Evolutionary conservation across 1,140 invertebrate species (phyloP).

Genomic region (Leptonema lineaticorne): DNA sequence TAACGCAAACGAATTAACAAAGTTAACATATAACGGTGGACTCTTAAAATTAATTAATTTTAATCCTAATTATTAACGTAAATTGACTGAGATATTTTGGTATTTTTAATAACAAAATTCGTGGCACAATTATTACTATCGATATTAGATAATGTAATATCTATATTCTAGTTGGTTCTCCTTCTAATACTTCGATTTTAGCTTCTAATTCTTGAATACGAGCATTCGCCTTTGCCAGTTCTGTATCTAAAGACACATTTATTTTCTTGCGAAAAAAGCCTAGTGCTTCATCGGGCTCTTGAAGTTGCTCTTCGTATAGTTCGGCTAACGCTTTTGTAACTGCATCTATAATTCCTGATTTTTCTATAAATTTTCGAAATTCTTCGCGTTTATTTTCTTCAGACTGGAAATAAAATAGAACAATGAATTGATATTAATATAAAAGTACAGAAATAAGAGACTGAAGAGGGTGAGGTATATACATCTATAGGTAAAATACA

Average conservation of each 20-base stretch:
- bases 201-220: constrained; percentile 61
- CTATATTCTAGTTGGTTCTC: too few relatives aligned
- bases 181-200: constrained; percentile 59
- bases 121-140: too few relatives aligned
- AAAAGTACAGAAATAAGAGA: neutral
- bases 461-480: neutral
- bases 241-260: constrained; percentile 53
- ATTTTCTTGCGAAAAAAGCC: constrained; percentile 69
- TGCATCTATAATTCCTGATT: constrained; percentile 86
- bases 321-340: constrained; percentile 85
- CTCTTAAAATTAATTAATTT: too few relatives aligned
- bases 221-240: constrained; percentile 58
- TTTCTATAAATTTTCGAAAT: constrained; percentile 88
- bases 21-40: too few relatives aligned
- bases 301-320: constrained; percentile 82
- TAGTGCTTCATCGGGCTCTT: constrained; percentile 88
- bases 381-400: constrained; percentile 89
- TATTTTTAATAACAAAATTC: too few relatives aligned
- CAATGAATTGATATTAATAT: neutral
- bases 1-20: too few relatives aligned
- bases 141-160: too few relatives aligned
- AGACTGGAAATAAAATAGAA: constrained; percentile 26
- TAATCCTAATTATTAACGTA: too few relatives aligned
- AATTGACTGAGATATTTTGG: too few relatives aligned
- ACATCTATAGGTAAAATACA: too few relatives aligned